Evolutionary conservation across 2,113 vertebrate species (phyloP), one percentile per base, ranked within the genome.

Genomic region (Monarcha castaneiventris): DNA sequence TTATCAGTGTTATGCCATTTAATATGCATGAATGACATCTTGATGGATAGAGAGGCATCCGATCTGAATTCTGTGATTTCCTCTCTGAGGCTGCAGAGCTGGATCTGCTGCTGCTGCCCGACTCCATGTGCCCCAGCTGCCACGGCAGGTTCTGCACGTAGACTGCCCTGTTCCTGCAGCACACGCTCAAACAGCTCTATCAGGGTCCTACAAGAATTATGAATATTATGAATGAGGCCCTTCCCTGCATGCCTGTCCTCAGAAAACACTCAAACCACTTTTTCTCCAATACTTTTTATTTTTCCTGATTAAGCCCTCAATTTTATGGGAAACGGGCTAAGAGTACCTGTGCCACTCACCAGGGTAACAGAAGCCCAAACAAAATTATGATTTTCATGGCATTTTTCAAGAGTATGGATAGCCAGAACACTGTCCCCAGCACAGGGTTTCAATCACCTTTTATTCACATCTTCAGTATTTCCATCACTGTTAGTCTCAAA

Each of bases 1-100:
- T 95, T 83, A 56, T 83, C 82, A 84, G 29, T 17, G 25, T 77
- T 64, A 75, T n/a, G n/a, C 55, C 56, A 76, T 94, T 87, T 82
- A 75, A 82, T 93, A 74, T 32, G 51, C 54, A 59, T 44, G 51
- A 94, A 93, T 71, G 80, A 61, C 87, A 94, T 93, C 43, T 88
- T 75, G 69, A 81, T 78, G 82, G 80, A 84, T 88, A 89, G 68
- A 84, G 84, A 93, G 13, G 59, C 56, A 92, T 71, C 11, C 9
- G 48, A 80, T 94, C n/a, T 96, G 96, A 96, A 93, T 87, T 84
- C 56, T 73, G 35, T 62, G 78, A 51, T 92, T 84, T 86, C 66
- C 83, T 72, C 67, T 93, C 49, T 41, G 41, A 76, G 87, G 62
- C 74, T 76, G 23, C 16, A 5, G 80, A 94, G 73, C 89, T 74